phyloP scores from a whole-genome alignment of 53 echinoderm and acorn worm species.

The Patiria pectinifera region DNA sequence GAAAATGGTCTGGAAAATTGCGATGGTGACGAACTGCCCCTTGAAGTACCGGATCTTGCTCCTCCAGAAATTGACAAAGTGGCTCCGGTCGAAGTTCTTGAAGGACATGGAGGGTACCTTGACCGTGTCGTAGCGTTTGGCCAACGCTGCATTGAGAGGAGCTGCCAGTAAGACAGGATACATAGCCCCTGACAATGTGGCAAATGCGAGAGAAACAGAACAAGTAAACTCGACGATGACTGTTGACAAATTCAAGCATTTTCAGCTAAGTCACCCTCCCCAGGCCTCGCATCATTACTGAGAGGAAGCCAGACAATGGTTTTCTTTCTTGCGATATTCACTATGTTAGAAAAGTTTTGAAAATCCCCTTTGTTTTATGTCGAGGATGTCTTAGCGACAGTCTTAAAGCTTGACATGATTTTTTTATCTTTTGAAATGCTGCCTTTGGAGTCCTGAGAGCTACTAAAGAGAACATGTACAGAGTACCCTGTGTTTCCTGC shows the following conservation, averaged over 20 bases:
- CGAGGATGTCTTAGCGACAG: too few relatives aligned
- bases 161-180: constrained; percentile 76
- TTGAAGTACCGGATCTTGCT: constrained; percentile 82
- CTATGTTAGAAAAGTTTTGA: too few relatives aligned
- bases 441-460: too few relatives aligned
- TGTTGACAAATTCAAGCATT: not conserved
- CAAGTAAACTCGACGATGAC: not conserved
- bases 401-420: too few relatives aligned
- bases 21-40: constrained; percentile 76
- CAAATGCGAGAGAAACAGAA: not conserved
- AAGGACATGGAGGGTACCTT: constrained; percentile 68
- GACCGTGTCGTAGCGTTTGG: constrained; percentile 72
- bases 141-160: constrained; percentile 76
- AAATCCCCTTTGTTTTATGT: too few relatives aligned
- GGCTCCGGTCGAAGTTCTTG: constrained; percentile 28
- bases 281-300: too few relatives aligned
- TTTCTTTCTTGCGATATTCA: too few relatives aligned
- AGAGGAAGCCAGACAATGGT: too few relatives aligned
- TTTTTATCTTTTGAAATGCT: too few relatives aligned
- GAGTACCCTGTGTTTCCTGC: too few relatives aligned
- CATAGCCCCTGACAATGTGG: constrained; percentile 62
- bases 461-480: too few relatives aligned
- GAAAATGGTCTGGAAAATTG: constrained; percentile 77
- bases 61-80: constrained; percentile 74
- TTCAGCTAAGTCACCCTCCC: not conserved